Conservation (phyloP, 2,797 vertebrate species). For the Sciurus carolinensis region DNA sequence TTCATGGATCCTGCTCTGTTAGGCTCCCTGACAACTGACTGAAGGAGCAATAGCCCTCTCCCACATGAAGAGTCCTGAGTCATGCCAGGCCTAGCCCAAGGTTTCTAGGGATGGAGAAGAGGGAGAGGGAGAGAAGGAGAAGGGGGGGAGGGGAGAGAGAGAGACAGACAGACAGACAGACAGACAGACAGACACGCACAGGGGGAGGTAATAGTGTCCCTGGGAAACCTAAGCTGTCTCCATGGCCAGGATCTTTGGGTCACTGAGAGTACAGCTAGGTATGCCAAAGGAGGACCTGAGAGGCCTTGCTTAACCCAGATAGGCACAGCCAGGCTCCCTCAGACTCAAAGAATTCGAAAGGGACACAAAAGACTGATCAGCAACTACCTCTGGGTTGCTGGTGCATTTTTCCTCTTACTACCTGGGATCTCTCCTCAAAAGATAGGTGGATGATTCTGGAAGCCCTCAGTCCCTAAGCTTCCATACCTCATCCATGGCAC, state of each 20-base stretch:
- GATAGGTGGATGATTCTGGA: not conserved
- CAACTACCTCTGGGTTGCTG: not conserved
- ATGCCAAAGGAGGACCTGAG: not conserved
- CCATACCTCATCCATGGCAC: not conserved
- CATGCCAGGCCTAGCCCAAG: not conserved
- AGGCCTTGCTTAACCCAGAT: not conserved
- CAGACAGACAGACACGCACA: not conserved
- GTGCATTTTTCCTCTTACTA: not conserved
- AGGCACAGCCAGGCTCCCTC: not conserved
- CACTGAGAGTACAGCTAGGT: not conserved
- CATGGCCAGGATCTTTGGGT: not conserved
- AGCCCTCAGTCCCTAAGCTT: not conserved
- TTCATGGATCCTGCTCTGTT: not conserved
- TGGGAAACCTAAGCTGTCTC: slow-evolving; percentile 13
- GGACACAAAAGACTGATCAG: not conserved
- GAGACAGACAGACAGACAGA: not conserved
- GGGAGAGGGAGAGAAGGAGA: not conserved
- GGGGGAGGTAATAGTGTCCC: not conserved
- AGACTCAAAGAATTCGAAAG: not conserved
- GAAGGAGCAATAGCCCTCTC: not conserved
- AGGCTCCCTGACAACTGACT: slow-evolving; percentile 29
- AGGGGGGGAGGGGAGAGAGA: too few species aligned
- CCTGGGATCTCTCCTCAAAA: not conserved
- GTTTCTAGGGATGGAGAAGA: slow-evolving; percentile 15
- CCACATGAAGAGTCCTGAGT: slow-evolving; percentile 35